Conservation (phyloP, 2,888 invertebrate genomes). For the Subacronicta megacephala region DNA sequence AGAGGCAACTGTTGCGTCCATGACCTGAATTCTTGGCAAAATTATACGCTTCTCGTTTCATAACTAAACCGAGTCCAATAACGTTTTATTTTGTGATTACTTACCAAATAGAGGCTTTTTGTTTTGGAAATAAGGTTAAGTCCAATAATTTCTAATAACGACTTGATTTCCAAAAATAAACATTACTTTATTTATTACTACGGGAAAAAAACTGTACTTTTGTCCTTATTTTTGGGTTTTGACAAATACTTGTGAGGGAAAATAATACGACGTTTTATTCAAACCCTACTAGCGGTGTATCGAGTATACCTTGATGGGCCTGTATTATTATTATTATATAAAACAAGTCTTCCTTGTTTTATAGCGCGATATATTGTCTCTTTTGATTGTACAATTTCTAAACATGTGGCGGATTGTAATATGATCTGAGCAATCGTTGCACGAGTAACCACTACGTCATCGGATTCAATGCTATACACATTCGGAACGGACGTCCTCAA, state of each 20-base stretch:
- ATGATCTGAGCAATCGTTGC: constrained; percentile 62
- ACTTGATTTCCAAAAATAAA: too few species aligned
- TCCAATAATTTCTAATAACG: neutral
- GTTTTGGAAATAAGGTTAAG: constrained; percentile 5
- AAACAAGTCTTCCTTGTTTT: too few species aligned
- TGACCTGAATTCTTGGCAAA: constrained; percentile 84
- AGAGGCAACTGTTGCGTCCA: constrained; percentile 81
- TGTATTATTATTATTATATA: too few species aligned
- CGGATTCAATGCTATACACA: constrained; percentile 67
- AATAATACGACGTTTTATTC: too few species aligned
- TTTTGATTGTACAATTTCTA: constrained; percentile 6
- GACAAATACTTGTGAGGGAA: too few species aligned
- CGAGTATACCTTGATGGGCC: too few species aligned
- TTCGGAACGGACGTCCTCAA: constrained; percentile 79
- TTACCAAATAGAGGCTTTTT: constrained; percentile 47
- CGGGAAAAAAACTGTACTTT: too few species aligned
- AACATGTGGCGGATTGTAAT: constrained; percentile 46
- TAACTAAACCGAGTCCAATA: constrained; percentile 70
- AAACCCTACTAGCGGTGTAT: too few species aligned
- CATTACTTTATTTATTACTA: too few species aligned
- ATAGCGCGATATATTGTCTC: too few species aligned
- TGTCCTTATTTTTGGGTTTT: too few species aligned
- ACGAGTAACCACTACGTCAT: constrained; percentile 67
- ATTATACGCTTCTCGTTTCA: constrained; percentile 75
- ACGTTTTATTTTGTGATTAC: constrained; percentile 64